These are phyloP conservation scores for Cyrtonyx montezumae DNA, from an alignment of 2,113 vertebrate species.

Conservation along the genomic window DNA sequence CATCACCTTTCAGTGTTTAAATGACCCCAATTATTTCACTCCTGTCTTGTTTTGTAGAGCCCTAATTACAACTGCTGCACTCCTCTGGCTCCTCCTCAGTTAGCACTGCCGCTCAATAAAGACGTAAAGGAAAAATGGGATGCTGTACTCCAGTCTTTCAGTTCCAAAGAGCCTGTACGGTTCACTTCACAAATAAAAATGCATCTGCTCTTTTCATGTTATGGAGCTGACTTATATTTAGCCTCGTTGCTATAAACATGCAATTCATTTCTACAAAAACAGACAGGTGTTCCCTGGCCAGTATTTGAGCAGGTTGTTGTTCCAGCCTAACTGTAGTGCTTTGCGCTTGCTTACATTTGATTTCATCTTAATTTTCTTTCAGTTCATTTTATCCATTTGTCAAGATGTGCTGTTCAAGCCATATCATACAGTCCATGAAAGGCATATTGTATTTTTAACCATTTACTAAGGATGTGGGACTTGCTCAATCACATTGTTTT, in stretches of 20 bases:
- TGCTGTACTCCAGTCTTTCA: background rate
- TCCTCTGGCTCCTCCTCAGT: background rate
- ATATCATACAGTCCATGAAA: background rate
- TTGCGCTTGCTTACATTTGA: background rate
- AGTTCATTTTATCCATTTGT: background rate
- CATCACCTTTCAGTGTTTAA: background rate
- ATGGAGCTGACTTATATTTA: background rate
- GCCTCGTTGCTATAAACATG: background rate
- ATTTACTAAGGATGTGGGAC: background rate
- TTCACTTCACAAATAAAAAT: background rate
- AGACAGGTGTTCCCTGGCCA: background rate
- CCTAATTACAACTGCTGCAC: background rate
- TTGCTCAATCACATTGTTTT: background rate
- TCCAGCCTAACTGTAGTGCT: background rate
- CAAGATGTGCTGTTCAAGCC: background rate
- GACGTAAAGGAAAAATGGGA: background rate
- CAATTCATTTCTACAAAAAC: background rate
- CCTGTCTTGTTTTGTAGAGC: background rate
- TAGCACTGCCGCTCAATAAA: background rate
- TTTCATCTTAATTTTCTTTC: background rate
- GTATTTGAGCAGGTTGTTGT: background rate
- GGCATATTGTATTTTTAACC: background rate
- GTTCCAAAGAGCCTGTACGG: background rate
- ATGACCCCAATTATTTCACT: background rate
- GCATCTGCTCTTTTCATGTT: background rate